Evolutionary conservation across 2,797 vertebrate genomes (phyloP).

Genomic region (Centropyge bicolor): DNA sequence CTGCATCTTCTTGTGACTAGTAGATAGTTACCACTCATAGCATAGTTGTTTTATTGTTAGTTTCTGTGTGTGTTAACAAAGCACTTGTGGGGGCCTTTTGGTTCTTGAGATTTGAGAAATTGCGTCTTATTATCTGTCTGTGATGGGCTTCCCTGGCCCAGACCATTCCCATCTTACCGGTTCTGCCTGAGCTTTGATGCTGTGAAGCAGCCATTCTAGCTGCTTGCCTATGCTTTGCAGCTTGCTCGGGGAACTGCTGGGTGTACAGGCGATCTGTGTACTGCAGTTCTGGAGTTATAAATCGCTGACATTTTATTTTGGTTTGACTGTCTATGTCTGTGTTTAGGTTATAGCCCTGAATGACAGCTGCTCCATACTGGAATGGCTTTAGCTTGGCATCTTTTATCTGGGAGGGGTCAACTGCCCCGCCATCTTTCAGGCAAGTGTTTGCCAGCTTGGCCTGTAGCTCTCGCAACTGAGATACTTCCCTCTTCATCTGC

Average conservation of each 20-base stretch:
- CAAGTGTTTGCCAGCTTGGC: constrained; percentile 82
- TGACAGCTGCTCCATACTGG: constrained; percentile 87
- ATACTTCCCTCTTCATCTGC: constrained; percentile 84
- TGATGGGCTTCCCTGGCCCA: constrained; percentile 15
- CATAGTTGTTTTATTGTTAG: constrained; percentile 25
- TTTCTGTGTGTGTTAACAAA: constrained; percentile 12
- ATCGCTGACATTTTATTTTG: constrained; percentile 78
- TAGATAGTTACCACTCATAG: constrained; percentile 10
- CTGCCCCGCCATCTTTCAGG: constrained; percentile 77
- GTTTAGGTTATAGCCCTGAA: constrained; percentile 90
- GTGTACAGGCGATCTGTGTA: constrained; percentile 84
- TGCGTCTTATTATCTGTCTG: constrained; percentile 16
- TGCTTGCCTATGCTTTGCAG: constrained; percentile 31
- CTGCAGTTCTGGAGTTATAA: constrained; percentile 90
- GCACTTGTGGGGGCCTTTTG: constrained; percentile 34
- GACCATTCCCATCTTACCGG: background rate
- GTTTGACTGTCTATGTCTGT: constrained; percentile 73
- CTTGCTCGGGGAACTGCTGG: constrained; percentile 83
- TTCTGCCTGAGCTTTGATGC: constrained; percentile 5
- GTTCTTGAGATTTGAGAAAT: constrained; percentile 19
- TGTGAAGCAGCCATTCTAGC: constrained; percentile 7
- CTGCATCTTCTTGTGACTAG: too few species aligned
- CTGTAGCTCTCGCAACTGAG: constrained; percentile 74
- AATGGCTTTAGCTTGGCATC: constrained; percentile 84
- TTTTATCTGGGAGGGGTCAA: constrained; percentile 74